Evolutionary conservation across 2,797 vertebrate genomes (phyloP).

Genomic region (Malacoraja senta): DNA sequence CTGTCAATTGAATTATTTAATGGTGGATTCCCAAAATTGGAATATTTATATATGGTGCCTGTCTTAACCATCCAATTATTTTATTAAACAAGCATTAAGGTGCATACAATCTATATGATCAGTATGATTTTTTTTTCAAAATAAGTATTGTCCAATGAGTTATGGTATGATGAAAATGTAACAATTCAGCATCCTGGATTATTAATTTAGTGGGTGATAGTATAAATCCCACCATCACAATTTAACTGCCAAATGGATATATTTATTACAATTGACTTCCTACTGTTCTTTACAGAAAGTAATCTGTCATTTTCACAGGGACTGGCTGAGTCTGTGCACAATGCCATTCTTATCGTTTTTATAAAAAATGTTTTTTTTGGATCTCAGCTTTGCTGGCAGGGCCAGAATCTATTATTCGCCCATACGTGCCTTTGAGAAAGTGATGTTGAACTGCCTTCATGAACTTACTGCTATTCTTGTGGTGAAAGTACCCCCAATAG

Average conservation of each 20-base stretch:
- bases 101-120: neutral
- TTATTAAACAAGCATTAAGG: neutral
- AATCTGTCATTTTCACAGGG: neutral
- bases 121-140: neutral
- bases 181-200: neutral
- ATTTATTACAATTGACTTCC: neutral
- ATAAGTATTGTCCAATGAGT: neutral
- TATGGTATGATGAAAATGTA: neutral
- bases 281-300: neutral
- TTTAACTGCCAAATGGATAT: neutral
- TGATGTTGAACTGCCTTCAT: too few species aligned
- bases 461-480: too few species aligned
- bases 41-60: neutral
- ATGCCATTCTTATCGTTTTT: too few species aligned
- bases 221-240: neutral
- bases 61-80: neutral
- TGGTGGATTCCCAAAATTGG: neutral
- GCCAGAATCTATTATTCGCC: too few species aligned
- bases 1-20: neutral
- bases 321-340: too few species aligned
- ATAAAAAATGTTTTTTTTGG: too few species aligned
- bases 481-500: too few species aligned
- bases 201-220: neutral
- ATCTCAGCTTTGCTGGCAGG: too few species aligned
- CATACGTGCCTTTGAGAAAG: too few species aligned